Evolutionary conservation across 1,140 invertebrate genomes (phyloP).

Genomic region (Drosophila sucinea): DNA sequence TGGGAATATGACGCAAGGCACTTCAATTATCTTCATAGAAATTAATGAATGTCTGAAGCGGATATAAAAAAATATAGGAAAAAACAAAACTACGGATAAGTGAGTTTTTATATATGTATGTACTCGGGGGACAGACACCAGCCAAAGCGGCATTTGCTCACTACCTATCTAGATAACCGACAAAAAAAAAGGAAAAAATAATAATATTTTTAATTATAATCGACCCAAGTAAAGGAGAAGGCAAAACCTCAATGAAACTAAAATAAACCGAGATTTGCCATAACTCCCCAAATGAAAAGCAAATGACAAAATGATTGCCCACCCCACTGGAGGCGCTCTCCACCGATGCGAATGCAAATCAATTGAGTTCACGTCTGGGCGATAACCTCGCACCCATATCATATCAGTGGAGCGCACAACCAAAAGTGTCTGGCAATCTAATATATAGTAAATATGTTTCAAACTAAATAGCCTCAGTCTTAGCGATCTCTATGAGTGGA

Average conservation of each 20-base stretch:
- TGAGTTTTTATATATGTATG: slow-evolving; percentile 34
- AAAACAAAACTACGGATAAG: slow-evolving; percentile 21
- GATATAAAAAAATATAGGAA: slow-evolving; percentile 48
- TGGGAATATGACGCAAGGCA: slow-evolving; percentile 41
- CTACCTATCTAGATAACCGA: slow-evolving; percentile 47
- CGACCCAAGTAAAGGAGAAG: slow-evolving; percentile 26
- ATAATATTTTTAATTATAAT: slow-evolving; percentile 57
- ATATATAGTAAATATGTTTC: slow-evolving; percentile 18
- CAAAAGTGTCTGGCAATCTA: slow-evolving; percentile 16
- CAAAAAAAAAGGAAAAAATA: not conserved
- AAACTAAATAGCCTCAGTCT: slow-evolving; percentile 15
- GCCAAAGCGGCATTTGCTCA: slow-evolving; percentile 18
- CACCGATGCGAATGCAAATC: slow-evolving; percentile 55
- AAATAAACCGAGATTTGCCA: slow-evolving; percentile 17
- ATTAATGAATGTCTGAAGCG: slow-evolving; percentile 66
- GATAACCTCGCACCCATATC: slow-evolving; percentile 62
- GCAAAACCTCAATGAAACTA: slow-evolving; percentile 24
- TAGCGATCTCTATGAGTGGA: slow-evolving; percentile 41
- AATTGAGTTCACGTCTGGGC: slow-evolving; percentile 63
- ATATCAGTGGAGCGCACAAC: slow-evolving; percentile 49
- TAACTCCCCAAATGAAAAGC: slow-evolving; percentile 1
- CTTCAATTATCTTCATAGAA: slow-evolving; percentile 61
- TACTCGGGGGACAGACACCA: slow-evolving; percentile 20
- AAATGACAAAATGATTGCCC: not conserved
- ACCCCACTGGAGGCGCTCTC: not conserved